Conservation (phyloP, 2,113 vertebrate species). For the Panurus biarmicus region DNA sequence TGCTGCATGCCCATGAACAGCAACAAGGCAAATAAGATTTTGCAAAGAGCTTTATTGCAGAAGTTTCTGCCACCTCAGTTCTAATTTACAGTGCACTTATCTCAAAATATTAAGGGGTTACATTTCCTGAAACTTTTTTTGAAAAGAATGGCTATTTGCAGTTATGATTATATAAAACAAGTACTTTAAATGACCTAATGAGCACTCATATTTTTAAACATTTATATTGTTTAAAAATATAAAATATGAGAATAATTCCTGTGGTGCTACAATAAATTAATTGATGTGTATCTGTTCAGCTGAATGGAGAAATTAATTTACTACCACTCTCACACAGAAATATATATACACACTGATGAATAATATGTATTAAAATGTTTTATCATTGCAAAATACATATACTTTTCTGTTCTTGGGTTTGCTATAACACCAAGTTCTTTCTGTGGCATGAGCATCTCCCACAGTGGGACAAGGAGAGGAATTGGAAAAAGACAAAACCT, state of each 20-base stretch:
- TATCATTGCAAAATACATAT: background rate
- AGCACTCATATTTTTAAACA: background rate
- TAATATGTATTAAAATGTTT: background rate
- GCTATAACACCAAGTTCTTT: background rate
- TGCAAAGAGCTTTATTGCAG: background rate
- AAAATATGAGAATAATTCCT: background rate
- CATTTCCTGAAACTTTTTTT: background rate
- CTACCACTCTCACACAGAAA: background rate
- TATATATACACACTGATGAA: background rate
- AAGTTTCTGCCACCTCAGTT: background rate
- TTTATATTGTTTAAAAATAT: background rate
- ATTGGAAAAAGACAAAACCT: background rate
- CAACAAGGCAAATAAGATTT: background rate
- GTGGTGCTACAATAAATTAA: background rate
- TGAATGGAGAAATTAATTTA: background rate
- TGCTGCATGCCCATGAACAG: background rate
- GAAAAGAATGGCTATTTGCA: background rate
- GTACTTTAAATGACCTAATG: background rate
- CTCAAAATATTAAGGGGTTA: background rate
- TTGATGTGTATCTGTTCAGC: background rate
- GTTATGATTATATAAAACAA: background rate
- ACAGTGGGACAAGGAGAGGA: accelerated
- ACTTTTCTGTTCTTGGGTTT: background rate
- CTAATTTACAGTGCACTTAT: background rate
- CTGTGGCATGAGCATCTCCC: background rate